Percentiles rank a stretch among this genome's conserved stretches.
These are phyloP conservation scores for Drosophila mojavensis DNA, from an alignment of 1,140 invertebrate species.

Conservation along the genomic window DNA sequence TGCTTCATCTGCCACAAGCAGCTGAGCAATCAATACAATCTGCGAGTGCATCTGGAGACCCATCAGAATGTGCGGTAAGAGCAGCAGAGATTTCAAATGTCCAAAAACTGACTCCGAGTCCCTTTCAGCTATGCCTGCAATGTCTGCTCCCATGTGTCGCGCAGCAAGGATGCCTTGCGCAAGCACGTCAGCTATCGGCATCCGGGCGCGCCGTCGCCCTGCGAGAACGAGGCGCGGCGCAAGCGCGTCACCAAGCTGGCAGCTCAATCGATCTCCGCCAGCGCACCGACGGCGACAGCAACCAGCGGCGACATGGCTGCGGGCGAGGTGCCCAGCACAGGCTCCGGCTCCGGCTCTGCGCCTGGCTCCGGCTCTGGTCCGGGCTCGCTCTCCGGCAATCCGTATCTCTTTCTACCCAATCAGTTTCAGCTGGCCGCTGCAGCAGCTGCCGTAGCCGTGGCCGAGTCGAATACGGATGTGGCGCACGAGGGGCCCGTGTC, in stretches of 20 bases:
- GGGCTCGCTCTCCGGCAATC: constrained; percentile 39
- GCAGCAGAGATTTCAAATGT: neutral
- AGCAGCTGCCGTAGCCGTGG: constrained; percentile 65
- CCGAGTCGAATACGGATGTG: constrained; percentile 58
- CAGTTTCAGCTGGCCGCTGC: constrained; percentile 81
- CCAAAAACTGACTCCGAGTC: neutral
- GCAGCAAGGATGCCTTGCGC: constrained; percentile 92
- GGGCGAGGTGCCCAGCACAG: constrained; percentile 16
- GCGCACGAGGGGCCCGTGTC: constrained; percentile 47
- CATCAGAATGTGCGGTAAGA: constrained; percentile 91
- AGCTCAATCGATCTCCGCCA: constrained; percentile 25
- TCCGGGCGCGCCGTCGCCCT: constrained; percentile 85
- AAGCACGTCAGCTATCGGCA: constrained; percentile 95
- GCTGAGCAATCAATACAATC: constrained; percentile 94
- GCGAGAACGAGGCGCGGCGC: constrained; percentile 76
- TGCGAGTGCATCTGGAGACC: constrained; percentile 94
- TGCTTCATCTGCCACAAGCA: constrained; percentile 94
- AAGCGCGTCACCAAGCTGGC: constrained; percentile 73
- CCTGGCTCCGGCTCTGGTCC: constrained; percentile 10
- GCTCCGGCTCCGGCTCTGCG: constrained; percentile 10
- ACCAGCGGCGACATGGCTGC: constrained; percentile 50
- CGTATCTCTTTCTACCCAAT: constrained; percentile 80
- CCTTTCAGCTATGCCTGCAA: constrained; percentile 88
- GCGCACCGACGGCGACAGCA: constrained; percentile 53
- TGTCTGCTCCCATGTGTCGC: constrained; percentile 92